These are phyloP conservation scores for Trichogramma dendrolimi DNA, from an alignment of 2,888 invertebrate species.

Conservation along the genomic window DNA sequence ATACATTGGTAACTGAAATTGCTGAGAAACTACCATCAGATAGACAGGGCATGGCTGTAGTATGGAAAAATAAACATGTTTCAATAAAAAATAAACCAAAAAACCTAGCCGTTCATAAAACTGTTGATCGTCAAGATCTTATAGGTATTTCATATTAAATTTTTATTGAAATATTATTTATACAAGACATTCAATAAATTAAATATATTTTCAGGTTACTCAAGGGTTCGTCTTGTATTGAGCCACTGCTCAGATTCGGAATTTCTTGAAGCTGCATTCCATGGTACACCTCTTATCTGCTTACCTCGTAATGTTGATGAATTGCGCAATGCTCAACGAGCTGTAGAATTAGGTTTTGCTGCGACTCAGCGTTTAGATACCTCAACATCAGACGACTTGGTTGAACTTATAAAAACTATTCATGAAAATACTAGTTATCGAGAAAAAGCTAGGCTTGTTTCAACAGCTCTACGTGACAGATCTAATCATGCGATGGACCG, in stretches of 20 bases:
- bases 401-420: slow-evolving; percentile 34
- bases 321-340: slow-evolving; percentile 39
- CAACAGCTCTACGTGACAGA: slow-evolving; percentile 44
- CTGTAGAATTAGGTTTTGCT: slow-evolving; percentile 40
- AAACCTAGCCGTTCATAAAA: slow-evolving; percentile 40
- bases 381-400: slow-evolving; percentile 31
- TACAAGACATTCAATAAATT: not conserved
- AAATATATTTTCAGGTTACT: slow-evolving; percentile 38
- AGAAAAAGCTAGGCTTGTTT: slow-evolving; percentile 42
- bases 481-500: slow-evolving; percentile 46
- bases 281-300: slow-evolving; percentile 48
- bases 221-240: slow-evolving; percentile 42
- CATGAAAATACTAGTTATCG: slow-evolving; percentile 40
- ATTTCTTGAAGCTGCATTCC: slow-evolving; percentile 45
- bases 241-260: slow-evolving; percentile 47
- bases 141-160: slow-evolving; percentile 38
- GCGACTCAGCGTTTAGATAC: slow-evolving; percentile 31
- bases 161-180: slow-evolving; percentile 7
- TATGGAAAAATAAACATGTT: slow-evolving; percentile 41
- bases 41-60: slow-evolving; percentile 43
- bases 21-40: slow-evolving; percentile 41
- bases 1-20: slow-evolving; percentile 36
- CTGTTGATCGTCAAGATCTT: slow-evolving; percentile 45
- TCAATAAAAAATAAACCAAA: slow-evolving; percentile 32
- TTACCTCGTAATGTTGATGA: slow-evolving; percentile 44